These are phyloP conservation scores for Momotus momota DNA, from an alignment of 2,797 vertebrate species.

Conservation along the genomic window DNA sequence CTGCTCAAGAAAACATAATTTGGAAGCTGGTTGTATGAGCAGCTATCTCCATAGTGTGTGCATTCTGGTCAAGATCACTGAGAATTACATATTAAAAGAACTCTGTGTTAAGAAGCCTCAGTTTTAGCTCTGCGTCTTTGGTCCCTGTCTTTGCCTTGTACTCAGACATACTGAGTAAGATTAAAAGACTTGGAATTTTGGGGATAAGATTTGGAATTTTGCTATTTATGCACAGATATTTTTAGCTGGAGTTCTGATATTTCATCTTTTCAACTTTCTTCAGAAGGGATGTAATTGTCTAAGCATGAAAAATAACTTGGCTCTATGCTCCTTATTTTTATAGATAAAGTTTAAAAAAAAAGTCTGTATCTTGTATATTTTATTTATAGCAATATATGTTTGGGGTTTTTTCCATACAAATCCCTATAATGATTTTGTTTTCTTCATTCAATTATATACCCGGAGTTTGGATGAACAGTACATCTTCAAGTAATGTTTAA, in stretches of 20 bases:
- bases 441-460: neutral
- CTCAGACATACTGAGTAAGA: neutral
- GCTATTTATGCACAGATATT: neutral
- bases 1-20: neutral
- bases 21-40: neutral
- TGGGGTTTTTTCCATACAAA: neutral
- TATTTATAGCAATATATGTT: neutral
- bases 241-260: neutral
- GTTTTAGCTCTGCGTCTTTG: neutral
- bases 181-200: neutral
- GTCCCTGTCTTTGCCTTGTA: neutral
- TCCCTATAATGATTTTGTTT: neutral
- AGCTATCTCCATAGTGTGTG: rapidly evolving
- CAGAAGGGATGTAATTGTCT: neutral
- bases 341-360: neutral
- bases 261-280: neutral
- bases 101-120: neutral
- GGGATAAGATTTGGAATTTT: neutral
- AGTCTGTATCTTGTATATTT: neutral
- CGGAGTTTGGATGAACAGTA: neutral
- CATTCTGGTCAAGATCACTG: neutral
- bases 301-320: neutral
- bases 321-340: neutral
- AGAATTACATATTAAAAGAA: neutral
- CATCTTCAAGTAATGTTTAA: neutral